phyloP scores from a whole-genome alignment of 2,888 invertebrate species.

The Brenthis ino region DNA sequence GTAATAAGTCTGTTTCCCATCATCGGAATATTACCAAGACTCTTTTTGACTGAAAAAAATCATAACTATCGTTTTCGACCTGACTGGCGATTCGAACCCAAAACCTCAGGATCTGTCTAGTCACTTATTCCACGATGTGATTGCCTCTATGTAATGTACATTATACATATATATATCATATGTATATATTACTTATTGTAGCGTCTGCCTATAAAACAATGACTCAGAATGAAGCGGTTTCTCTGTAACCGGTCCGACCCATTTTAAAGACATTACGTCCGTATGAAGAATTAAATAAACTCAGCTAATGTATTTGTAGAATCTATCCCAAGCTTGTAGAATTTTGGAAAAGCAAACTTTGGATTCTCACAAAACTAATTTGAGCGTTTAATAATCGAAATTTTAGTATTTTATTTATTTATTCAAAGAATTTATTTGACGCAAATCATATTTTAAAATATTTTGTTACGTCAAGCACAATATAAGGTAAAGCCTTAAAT shows the following conservation, averaged over 20 bases:
- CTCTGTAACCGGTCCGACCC: constrained; percentile 39
- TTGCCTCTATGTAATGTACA: not conserved
- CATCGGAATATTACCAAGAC: not conserved
- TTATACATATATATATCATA: not conserved
- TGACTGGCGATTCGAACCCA: no score
- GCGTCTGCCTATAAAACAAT: constrained; percentile 26
- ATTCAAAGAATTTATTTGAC: no score
- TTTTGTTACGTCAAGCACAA: no score
- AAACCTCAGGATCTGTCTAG: no score
- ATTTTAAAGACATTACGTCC: constrained; percentile 36
- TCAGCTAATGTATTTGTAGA: constrained; percentile 12
- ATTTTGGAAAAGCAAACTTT: not conserved
- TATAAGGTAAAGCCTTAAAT: no score
- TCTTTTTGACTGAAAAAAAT: not conserved
- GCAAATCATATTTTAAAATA: no score
- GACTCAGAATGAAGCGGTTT: constrained; percentile 38
- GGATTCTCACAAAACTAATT: no score
- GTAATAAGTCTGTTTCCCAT: no score
- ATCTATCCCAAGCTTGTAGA: not conserved
- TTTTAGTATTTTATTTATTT: no score
- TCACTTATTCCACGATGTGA: no score
- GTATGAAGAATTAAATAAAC: constrained; percentile 19
- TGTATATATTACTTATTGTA: not conserved
- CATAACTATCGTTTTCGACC: not conserved
- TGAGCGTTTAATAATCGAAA: no score